A percentile compares a stretch with the other conserved stretches of the same genome.
These are phyloP conservation scores for Pleuronectes platessa DNA, from an alignment of 2,113 vertebrate genomes.

Conservation along the genomic window DNA sequence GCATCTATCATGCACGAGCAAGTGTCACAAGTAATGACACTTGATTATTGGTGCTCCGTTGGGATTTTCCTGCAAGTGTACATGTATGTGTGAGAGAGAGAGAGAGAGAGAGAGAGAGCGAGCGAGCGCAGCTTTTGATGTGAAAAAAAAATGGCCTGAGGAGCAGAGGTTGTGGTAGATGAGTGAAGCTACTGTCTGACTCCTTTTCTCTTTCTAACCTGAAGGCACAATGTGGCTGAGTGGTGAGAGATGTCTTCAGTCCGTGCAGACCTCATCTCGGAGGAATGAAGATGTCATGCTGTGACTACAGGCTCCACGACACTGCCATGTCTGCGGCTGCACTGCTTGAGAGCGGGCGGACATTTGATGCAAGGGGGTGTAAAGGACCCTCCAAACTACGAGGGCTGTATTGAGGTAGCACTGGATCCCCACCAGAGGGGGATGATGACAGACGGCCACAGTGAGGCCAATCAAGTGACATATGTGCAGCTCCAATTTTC, in stretches of 20 bases:
- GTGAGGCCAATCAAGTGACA: slow-evolving; percentile 14
- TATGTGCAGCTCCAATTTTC: neutral
- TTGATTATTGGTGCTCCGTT: slow-evolving; percentile 69
- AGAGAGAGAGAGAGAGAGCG: neutral
- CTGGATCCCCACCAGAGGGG: slow-evolving; percentile 7
- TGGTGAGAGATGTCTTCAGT: slow-evolving; percentile 31
- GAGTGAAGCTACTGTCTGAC: neutral
- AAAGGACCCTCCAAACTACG: slow-evolving; percentile 33
- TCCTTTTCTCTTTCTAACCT: slow-evolving; percentile 29
- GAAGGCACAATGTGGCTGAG: slow-evolving; percentile 44
- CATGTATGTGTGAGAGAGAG: slow-evolving; percentile 4
- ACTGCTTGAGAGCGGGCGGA: slow-evolving; percentile 42
- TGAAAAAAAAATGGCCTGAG: neutral
- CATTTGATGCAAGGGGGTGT: slow-evolving; percentile 57
- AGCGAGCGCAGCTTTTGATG: slow-evolving; percentile 21
- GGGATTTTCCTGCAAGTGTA: slow-evolving; percentile 50
- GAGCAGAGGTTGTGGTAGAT: slow-evolving; percentile 18
- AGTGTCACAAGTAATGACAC: slow-evolving; percentile 75
- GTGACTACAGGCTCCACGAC: slow-evolving; percentile 49
- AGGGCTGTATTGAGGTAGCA: slow-evolving; percentile 17
- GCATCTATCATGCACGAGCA: slow-evolving; percentile 75
- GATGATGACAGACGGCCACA: slow-evolving; percentile 19
- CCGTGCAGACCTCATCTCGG: slow-evolving; percentile 20
- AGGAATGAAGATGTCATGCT: slow-evolving; percentile 51
- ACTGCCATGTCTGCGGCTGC: slow-evolving; percentile 33